Evolutionary conservation across 1,140 invertebrate genomes (phyloP).

Genomic region (Dolichoris vasculosae): DNA sequence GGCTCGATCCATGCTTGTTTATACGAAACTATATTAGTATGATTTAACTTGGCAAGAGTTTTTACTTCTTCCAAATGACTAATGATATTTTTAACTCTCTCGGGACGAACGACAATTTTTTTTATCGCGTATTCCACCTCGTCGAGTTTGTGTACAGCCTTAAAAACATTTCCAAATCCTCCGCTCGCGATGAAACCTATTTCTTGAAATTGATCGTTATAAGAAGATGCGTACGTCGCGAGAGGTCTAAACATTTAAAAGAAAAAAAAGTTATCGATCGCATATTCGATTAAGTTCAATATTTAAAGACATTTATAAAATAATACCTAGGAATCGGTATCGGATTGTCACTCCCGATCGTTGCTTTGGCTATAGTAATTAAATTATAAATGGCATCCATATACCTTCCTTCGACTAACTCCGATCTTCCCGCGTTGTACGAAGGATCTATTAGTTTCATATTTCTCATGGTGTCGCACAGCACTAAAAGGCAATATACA

Average conservation of each 20-base stretch:
- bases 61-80: conserved; percentile 85
- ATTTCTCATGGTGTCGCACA: conserved; percentile 79
- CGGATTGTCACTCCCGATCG: conserved; percentile 69
- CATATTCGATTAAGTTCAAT: neutral
- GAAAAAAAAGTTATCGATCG: neutral
- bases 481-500: conserved; percentile 66
- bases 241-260: conserved; percentile 35
- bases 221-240: conserved; percentile 26
- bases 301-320: neutral
- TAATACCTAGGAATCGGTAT: conserved; percentile 57
- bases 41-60: conserved; percentile 84
- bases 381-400: conserved; percentile 78
- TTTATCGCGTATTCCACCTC: conserved; percentile 87
- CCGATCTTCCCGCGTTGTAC: conserved; percentile 79
- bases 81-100: conserved; percentile 77
- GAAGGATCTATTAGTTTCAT: conserved; percentile 82
- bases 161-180: conserved; percentile 82
- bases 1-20: conserved; percentile 89
- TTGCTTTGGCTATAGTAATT: conserved; percentile 73
- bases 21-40: conserved; percentile 88
- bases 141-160: conserved; percentile 83
- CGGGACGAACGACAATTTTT: conserved; percentile 82
- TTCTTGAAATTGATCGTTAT: conserved; percentile 78
- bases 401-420: conserved; percentile 79
- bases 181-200: conserved; percentile 82